These are phyloP conservation scores for Epirrhoe alternata DNA, from an alignment of 2,888 invertebrate species.

Conservation along the genomic window DNA sequence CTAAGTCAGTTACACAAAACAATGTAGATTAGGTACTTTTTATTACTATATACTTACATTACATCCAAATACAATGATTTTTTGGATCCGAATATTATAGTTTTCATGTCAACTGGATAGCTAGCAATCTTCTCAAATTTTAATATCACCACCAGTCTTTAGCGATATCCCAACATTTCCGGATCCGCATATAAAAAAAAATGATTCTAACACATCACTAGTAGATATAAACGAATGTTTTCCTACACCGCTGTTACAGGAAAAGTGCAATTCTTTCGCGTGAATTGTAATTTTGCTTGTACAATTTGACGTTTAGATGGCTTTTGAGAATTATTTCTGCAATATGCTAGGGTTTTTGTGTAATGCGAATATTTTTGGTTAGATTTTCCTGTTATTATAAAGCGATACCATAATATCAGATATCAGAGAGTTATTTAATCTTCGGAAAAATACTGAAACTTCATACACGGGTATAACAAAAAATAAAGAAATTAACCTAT, in stretches of 20 bases:
- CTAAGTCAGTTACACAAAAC: too few relatives aligned
- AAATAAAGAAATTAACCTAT: slow-evolving; percentile 18
- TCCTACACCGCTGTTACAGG: slow-evolving; percentile 63
- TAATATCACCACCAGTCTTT: background rate
- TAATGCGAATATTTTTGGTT: slow-evolving; percentile 12
- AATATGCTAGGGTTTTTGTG: slow-evolving; percentile 52
- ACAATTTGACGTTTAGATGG: slow-evolving; percentile 72
- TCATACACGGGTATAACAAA: background rate
- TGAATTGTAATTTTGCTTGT: slow-evolving; percentile 68
- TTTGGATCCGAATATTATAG: too few relatives aligned
- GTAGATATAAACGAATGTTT: slow-evolving; percentile 37
- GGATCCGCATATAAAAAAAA: background rate
- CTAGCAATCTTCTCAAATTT: too few relatives aligned
- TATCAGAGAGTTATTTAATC: background rate
- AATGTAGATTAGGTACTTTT: too few relatives aligned
- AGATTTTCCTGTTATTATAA: slow-evolving; percentile 27
- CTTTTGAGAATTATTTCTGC: slow-evolving; percentile 51
- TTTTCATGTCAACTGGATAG: too few relatives aligned
- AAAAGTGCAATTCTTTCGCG: slow-evolving; percentile 67
- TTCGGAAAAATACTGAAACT: background rate
- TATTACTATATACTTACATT: too few relatives aligned
- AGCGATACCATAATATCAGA: background rate
- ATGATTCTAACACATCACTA: slow-evolving; percentile 25
- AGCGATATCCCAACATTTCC: background rate
- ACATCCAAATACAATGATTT: too few relatives aligned